These are phyloP conservation scores for Procavia capensis DNA, from an alignment of 2,113 vertebrate species.

Conservation along the genomic window DNA sequence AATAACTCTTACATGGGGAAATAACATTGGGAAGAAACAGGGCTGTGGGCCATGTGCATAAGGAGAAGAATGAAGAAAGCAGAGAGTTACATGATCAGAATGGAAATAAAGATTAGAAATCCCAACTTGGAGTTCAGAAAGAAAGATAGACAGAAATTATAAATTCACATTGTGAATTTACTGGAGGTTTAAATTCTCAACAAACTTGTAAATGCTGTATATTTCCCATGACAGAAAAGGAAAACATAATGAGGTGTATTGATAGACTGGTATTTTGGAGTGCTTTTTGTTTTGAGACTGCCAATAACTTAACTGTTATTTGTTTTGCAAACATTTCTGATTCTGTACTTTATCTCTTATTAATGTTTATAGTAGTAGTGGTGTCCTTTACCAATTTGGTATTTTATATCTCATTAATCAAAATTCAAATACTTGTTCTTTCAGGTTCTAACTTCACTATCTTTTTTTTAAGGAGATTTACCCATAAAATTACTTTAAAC, in stretches of 20 bases:
- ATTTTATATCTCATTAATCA: not conserved
- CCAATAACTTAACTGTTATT: not conserved
- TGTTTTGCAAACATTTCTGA: not conserved
- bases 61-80: not conserved
- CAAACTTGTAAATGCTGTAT: not conserved
- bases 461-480: not conserved
- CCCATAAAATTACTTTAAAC: not conserved
- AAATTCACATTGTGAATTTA: not conserved
- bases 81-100: not conserved
- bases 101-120: not conserved
- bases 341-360: not conserved
- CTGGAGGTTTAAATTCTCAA: not conserved
- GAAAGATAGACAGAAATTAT: not conserved
- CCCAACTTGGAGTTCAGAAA: not conserved
- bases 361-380: not conserved
- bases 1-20: not conserved
- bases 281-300: not conserved
- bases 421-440: not conserved
- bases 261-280: not conserved
- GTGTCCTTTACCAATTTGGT: not conserved
- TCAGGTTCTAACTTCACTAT: not conserved
- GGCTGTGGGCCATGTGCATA: not conserved
- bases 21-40: not conserved
- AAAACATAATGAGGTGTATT: not conserved
- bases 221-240: not conserved